Evolutionary conservation across 2,113 vertebrate genomes (phyloP).

Genomic region (Corythornis cristatus): DNA sequence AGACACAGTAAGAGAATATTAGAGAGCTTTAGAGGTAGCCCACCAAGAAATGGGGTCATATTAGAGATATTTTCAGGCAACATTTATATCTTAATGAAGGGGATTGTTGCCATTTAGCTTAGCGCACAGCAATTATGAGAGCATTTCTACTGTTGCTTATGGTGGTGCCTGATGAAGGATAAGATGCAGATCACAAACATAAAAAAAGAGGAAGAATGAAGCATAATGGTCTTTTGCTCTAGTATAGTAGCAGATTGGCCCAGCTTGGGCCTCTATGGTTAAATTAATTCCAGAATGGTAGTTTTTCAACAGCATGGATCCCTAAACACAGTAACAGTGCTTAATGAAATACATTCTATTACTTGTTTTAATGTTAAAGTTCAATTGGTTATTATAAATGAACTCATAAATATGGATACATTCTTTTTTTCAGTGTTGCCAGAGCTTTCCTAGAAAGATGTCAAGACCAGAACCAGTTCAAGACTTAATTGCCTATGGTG

Average conservation of each 20-base stretch:
- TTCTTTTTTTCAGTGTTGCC: not conserved
- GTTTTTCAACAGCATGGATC: not conserved
- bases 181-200: not conserved
- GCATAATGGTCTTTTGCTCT: not conserved
- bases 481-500: not conserved
- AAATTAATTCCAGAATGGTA: not conserved
- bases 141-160: not conserved
- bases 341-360: not conserved
- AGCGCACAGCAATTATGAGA: not conserved
- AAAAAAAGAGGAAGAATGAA: not conserved
- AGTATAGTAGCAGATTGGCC: not conserved
- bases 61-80: not conserved
- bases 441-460: not conserved
- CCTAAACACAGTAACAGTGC: not conserved
- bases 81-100: not conserved
- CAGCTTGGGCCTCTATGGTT: not conserved
- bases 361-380: not conserved
- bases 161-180: not conserved
- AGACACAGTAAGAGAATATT: not conserved
- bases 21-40: not conserved
- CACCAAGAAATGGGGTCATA: not conserved
- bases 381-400: not conserved
- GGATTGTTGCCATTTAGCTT: not conserved
- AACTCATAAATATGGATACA: not conserved
- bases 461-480: not conserved